These are phyloP conservation scores for Leptura quadrifasciata DNA, from an alignment of 2,888 invertebrate genomes.

Conservation along the genomic window DNA sequence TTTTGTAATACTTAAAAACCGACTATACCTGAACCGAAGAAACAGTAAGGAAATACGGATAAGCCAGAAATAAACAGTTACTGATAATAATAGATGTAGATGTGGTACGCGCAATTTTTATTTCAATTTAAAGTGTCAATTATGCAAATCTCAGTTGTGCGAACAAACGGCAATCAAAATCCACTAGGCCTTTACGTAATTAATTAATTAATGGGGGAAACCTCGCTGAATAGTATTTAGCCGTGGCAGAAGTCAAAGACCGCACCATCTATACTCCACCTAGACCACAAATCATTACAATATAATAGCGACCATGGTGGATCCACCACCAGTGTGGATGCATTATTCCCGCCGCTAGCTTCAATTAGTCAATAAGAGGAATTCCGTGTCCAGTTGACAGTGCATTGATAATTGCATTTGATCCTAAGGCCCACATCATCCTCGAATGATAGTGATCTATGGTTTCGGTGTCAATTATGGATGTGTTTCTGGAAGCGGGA, in stretches of 20 bases:
- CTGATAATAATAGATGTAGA: too few relatives aligned
- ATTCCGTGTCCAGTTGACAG: slow-evolving; percentile 56
- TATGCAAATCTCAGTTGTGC: slow-evolving; percentile 12
- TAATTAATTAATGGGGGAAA: slow-evolving; percentile 30
- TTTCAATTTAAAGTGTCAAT: neutral
- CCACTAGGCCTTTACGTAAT: slow-evolving; percentile 15
- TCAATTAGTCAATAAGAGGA: slow-evolving; percentile 59
- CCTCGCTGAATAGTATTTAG: slow-evolving; percentile 27
- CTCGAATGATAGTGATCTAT: slow-evolving; percentile 38
- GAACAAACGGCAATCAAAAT: slow-evolving; percentile 27
- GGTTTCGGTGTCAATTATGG: slow-evolving; percentile 1
- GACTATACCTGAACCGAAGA: too few relatives aligned
- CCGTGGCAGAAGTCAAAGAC: slow-evolving; percentile 42
- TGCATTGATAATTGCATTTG: slow-evolving; percentile 54
- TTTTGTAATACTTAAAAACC: too few relatives aligned
- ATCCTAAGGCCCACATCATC: slow-evolving; percentile 27
- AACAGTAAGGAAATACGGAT: too few relatives aligned
- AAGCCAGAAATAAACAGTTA: too few relatives aligned
- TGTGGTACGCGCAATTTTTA: neutral
- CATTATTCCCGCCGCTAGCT: slow-evolving; percentile 50
- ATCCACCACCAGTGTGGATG: slow-evolving; percentile 33
- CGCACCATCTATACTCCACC: slow-evolving; percentile 41
- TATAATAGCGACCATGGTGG: slow-evolving; percentile 47
- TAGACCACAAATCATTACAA: slow-evolving; percentile 53
- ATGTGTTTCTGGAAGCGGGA: slow-evolving; percentile 8